Evolutionary conservation across 1,140 invertebrate genomes (phyloP).

Genomic region (Drosophila setifemur): DNA sequence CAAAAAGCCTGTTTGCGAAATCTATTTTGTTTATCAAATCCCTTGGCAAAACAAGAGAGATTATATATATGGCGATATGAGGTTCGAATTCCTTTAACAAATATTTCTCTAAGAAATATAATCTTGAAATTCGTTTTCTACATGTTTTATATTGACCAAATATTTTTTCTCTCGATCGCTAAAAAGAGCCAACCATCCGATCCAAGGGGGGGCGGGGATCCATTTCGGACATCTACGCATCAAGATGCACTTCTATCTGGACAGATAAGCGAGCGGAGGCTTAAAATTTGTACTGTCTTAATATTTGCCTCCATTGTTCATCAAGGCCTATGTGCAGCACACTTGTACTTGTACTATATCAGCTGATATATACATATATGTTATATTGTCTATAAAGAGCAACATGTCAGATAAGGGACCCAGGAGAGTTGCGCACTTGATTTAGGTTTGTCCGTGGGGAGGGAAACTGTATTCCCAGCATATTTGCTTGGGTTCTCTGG

Average conservation of each 20-base stretch:
- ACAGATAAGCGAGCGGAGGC: conserved; percentile 15
- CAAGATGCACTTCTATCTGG: conserved; percentile 34
- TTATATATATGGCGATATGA: too few species aligned
- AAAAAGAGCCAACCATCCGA: not conserved
- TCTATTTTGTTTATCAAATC: too few species aligned
- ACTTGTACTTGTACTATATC: conserved; percentile 17
- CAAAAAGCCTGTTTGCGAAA: too few species aligned
- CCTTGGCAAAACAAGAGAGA: too few species aligned
- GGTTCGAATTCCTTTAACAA: too few species aligned
- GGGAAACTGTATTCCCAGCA: conserved; percentile 21
- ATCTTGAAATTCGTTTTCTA: too few species aligned
- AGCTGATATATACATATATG: conserved; percentile 1
- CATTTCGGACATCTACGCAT: conserved; percentile 31
- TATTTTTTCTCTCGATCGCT: not conserved
- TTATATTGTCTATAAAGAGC: conserved; percentile 40
- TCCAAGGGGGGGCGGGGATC: too few species aligned
- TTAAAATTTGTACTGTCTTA: conserved; percentile 14
- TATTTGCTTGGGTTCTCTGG: conserved; percentile 20
- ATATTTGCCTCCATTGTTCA: conserved; percentile 30
- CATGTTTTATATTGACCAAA: not conserved
- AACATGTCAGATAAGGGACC: conserved; percentile 54
- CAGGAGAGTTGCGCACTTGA: conserved; percentile 55
- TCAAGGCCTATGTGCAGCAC: conserved; percentile 16
- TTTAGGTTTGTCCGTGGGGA: conserved; percentile 21
- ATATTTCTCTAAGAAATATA: too few species aligned